Evolutionary conservation across 2,113 vertebrate species (phyloP).

Genomic region (human): GRCh38 chr1:152407501-152408000

Average conservation of each 20-base stretch:
- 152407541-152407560: background rate
- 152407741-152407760: background rate
- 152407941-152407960: background rate
- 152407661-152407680: background rate
- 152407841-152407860: background rate
- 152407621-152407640: background rate
- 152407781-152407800: background rate
- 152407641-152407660: background rate
- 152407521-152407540: background rate
- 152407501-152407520: background rate
- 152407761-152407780: background rate
- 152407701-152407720: background rate
- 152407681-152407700: background rate
- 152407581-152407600: background rate
- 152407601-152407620: background rate
- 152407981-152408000: background rate
- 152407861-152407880: background rate
- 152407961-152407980: background rate
- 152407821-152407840: background rate
- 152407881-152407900: background rate
- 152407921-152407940: background rate
- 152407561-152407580: background rate
- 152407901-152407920: background rate
- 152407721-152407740: background rate
- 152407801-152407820: background rate